Conservation (phyloP, 2,888 invertebrate species). For the Himalopsyche kuldschensis region DNA sequence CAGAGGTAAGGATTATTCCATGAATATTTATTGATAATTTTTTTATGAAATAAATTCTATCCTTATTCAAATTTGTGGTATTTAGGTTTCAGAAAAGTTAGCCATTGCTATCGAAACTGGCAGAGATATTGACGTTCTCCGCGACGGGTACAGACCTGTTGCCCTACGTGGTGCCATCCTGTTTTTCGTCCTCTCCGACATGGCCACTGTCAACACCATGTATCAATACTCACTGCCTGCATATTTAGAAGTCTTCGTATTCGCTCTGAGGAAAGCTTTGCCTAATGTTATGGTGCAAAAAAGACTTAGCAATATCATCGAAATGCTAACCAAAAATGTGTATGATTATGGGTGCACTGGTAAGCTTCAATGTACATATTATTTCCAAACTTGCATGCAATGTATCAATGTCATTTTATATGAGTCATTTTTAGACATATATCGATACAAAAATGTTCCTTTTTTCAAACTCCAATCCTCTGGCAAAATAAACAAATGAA, state of each 20-base stretch:
- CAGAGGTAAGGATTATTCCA: conserved; percentile 61
- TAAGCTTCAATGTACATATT: conserved; percentile 41
- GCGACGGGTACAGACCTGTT: conserved; percentile 84
- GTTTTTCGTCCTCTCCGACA: conserved; percentile 88
- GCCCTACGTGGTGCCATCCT: conserved; percentile 86
- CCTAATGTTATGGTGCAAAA: conserved; percentile 77
- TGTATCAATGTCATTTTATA: too few relatives aligned
- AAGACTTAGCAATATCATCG: conserved; percentile 79
- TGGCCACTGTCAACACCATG: conserved; percentile 88
- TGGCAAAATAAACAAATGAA: too few relatives aligned
- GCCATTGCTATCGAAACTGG: conserved; percentile 75
- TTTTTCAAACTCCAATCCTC: too few relatives aligned
- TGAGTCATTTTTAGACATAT: too few relatives aligned
- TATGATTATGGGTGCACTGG: conserved; percentile 90
- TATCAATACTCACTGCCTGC: conserved; percentile 88
- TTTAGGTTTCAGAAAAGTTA: conserved; percentile 72
- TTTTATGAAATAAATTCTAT: background rate
- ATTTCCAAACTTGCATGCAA: too few relatives aligned
- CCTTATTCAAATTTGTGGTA: background rate
- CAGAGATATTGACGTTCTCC: conserved; percentile 76
- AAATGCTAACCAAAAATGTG: conserved; percentile 82
- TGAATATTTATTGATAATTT: background rate
- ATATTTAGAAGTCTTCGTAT: conserved; percentile 82
- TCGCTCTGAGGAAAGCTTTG: conserved; percentile 78
- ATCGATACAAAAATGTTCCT: too few relatives aligned